Conservation (phyloP, 1,140 invertebrate genomes). For the Macrobrachium rosenbergii region DNA sequence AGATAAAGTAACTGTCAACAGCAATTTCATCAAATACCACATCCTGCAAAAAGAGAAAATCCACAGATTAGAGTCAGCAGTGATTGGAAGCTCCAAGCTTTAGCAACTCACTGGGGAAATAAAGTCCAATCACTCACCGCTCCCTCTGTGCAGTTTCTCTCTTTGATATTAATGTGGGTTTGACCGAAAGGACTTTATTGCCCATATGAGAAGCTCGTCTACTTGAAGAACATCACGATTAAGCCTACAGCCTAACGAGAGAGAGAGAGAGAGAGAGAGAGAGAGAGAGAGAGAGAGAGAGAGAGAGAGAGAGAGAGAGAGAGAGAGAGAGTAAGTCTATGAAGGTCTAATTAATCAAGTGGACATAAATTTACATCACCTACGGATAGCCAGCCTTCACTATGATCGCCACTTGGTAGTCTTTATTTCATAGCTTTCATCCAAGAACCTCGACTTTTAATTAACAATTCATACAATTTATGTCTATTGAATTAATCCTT, state of each 20-base stretch:
- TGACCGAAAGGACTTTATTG: constrained; percentile 45
- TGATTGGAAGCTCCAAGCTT: constrained; percentile 57
- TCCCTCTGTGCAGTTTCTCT: constrained; percentile 51
- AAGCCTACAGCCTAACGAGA: not conserved
- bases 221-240: not conserved
- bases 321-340: too few relatives aligned
- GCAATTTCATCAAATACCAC: constrained; percentile 39
- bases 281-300: not conserved
- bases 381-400: too few relatives aligned
- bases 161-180: constrained; percentile 28
- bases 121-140: constrained; percentile 54
- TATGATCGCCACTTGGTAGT: too few relatives aligned
- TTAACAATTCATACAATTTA: too few relatives aligned
- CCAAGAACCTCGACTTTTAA: too few relatives aligned
- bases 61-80: constrained; percentile 59
- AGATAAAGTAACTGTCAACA: constrained; percentile 19
- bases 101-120: constrained; percentile 52
- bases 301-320: too few relatives aligned
- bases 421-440: too few relatives aligned
- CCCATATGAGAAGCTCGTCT: constrained; percentile 39
- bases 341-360: too few relatives aligned
- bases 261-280: not conserved
- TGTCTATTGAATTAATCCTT: too few relatives aligned
- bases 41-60: constrained; percentile 57
- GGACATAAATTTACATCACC: too few relatives aligned